Percentiles rank a stretch among this genome's conserved stretches.
Evolutionary conservation across 2,888 invertebrate genomes (phyloP).

Genomic region (Orchesella flavescens): DNA sequence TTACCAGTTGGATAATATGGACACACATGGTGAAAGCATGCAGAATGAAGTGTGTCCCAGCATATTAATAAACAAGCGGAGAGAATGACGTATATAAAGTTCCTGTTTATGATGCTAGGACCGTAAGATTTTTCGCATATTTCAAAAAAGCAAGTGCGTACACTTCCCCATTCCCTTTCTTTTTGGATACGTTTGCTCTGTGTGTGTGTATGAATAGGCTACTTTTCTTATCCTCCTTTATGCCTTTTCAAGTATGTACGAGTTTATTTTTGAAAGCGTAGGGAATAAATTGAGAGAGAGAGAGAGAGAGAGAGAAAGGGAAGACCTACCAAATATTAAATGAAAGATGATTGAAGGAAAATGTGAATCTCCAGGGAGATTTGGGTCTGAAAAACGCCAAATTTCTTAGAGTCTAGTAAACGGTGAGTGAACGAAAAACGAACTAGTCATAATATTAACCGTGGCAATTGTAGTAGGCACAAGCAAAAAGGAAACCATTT

Average conservation of each 20-base stretch:
- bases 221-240: neutral
- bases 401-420: neutral
- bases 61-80: too few species aligned
- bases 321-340: slow-evolving; percentile 45
- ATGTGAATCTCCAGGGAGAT: slow-evolving; percentile 41
- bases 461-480: neutral
- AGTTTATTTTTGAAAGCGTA: slow-evolving; percentile 7
- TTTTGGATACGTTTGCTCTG: too few species aligned
- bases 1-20: too few species aligned
- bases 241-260: neutral
- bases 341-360: slow-evolving; percentile 62
- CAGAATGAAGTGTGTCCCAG: too few species aligned
- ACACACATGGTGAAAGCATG: too few species aligned
- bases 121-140: too few species aligned
- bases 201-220: neutral
- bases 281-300: neutral
- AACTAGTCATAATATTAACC: neutral
- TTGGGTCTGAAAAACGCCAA: slow-evolving; percentile 22
- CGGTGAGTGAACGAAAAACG: neutral
- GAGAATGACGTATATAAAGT: too few species aligned
- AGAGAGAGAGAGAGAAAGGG: neutral
- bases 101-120: too few species aligned
- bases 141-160: too few species aligned
- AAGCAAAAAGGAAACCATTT: neutral
- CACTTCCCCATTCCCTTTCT: too few species aligned